Conservation (phyloP, 2,797 vertebrate species). For the Melanotaenia maccullochi region DNA sequence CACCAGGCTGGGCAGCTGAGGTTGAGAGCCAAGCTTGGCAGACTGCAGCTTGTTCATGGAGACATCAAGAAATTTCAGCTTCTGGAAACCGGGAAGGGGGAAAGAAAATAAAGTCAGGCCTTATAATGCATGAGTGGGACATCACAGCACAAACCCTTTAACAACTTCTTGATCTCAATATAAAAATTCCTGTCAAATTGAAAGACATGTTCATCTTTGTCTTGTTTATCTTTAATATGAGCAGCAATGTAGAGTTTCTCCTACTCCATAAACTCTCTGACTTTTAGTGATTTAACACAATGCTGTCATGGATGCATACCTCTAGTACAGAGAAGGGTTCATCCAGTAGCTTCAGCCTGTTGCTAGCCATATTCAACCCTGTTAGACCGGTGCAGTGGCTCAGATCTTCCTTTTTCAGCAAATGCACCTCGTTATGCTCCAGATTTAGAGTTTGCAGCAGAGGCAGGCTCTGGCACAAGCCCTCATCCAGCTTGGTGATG, state of each 20-base stretch:
- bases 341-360: constrained; percentile 84
- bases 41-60: constrained; percentile 88
- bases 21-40: constrained; percentile 82
- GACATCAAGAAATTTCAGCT: constrained; percentile 86
- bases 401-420: constrained; percentile 82
- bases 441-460: constrained; percentile 83
- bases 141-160: not conserved
- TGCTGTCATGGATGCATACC: constrained; percentile 53
- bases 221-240: not conserved
- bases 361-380: constrained; percentile 83
- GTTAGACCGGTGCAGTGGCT: constrained; percentile 80
- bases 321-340: constrained; percentile 82
- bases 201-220: not conserved
- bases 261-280: not conserved
- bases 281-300: not conserved
- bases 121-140: not conserved
- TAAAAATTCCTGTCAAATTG: not conserved
- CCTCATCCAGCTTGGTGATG: constrained; percentile 82
- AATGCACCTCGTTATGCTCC: constrained; percentile 86
- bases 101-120: not conserved
- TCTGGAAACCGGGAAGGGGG: constrained; percentile 76
- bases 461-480: constrained; percentile 83
- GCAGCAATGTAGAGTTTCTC: not conserved
- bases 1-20: constrained; percentile 85
- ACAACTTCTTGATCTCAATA: not conserved